Base-by-base conservation (phyloP, 2,797 vertebrate species). In the Leptodactylus fallax region DNA sequence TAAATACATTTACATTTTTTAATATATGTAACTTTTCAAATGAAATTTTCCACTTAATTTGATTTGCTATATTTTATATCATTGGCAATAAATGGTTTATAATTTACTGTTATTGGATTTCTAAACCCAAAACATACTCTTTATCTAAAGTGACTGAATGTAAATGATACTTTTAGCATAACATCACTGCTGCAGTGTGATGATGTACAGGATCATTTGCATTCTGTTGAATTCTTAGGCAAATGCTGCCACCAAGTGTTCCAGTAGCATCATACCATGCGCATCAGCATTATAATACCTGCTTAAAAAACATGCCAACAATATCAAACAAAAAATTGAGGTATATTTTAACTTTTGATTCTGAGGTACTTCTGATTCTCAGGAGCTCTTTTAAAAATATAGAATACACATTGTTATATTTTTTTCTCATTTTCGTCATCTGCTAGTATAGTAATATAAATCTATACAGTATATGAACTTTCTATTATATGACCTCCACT, bases 221-320 rank as follows among this genome's bases (percentile, higher is more conserved):
- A 74, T 84, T 27, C 17, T 23, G 27, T 49, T 2, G 23, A 14
- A 58, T 84, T 23, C n/a, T 49, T 76, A 74, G 49, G 55, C 69
- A 49, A 85, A 85, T 87, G 72, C 87, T 88, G 87, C 87, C 87
- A 84, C 77, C 87, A 79, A 78, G 87, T 88, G 87, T 60, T 88
- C 8, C 55, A 47, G 47, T 13, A 56, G 25, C 36, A 69, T 55
- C 10, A 83, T 27, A 51, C 53, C 63, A 86, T 23, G 21, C 49
- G 27, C 60, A 60, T 45, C 17, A 36, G 27, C 67, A 69, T 53
- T 53, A 53, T 12, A 69, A 16, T 1, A 69, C 5, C 5, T 25
- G 63, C n/a, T 65, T 23, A 25, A 13, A 65, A 25, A 67, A 6
- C 12, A 27, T 6, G 65, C 23, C 27, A 4, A 27, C 6, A 13